Percentiles rank a stretch among this genome's conserved stretches.
phyloP scores from a whole-genome alignment of 2,113 vertebrate genomes.

The Anguilla japonica region DNA sequence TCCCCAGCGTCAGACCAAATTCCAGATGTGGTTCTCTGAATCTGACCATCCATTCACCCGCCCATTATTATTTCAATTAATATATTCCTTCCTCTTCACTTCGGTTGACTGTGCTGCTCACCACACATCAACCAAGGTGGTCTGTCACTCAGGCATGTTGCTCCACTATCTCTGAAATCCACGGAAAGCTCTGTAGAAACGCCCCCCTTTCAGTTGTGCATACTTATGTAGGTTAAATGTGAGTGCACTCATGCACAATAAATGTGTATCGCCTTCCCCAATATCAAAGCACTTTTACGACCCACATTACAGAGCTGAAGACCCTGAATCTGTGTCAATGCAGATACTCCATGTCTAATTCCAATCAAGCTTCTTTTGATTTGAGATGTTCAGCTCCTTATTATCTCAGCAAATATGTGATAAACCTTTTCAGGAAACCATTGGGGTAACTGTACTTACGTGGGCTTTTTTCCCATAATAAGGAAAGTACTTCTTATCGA shows the following conservation, averaged over 20 bases:
- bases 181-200: neutral
- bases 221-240: neutral
- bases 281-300: neutral
- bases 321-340: neutral
- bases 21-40: neutral
- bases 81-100: neutral
- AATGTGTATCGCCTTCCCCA: neutral
- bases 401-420: neutral
- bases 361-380: neutral
- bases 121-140: neutral
- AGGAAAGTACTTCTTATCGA: slow-evolving; percentile 91
- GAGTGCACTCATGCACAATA: no score
- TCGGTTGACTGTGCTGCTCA: neutral
- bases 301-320: neutral
- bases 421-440: neutral
- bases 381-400: neutral
- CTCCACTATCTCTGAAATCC: neutral
- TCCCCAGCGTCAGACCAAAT: neutral
- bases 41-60: neutral
- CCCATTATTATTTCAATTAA: neutral
- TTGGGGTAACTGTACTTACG: slow-evolving; percentile 71
- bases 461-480: slow-evolving; percentile 90
- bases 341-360: neutral
- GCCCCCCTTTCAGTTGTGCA: neutral
- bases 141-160: neutral